Conservation (phyloP, 2,113 vertebrate genomes). For the Agapornis roseicollis region DNA sequence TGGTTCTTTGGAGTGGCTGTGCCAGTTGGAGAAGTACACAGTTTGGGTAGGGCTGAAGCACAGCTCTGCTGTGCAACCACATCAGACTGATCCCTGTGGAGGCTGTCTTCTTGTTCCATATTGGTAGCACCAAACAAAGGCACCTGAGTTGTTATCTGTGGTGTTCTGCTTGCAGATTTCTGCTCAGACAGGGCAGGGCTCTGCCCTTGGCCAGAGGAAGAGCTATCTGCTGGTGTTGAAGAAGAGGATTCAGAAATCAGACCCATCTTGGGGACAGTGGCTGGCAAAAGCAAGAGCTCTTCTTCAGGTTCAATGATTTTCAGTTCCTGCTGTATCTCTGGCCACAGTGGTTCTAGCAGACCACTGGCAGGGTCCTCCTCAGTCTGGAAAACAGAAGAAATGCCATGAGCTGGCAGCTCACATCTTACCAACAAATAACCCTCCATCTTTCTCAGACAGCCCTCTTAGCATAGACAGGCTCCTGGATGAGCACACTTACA, state of each 20-base stretch:
- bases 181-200: background rate
- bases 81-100: background rate
- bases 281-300: slow-evolving; percentile 62
- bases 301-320: slow-evolving; percentile 88
- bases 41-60: background rate
- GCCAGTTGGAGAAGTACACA: background rate
- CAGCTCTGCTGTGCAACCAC: background rate
- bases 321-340: slow-evolving; percentile 83
- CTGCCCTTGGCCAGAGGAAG: background rate
- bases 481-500: background rate
- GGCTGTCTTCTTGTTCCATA: background rate
- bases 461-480: background rate
- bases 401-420: background rate
- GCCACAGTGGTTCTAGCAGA: slow-evolving; percentile 73
- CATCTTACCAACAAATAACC: background rate
- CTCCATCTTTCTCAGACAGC: background rate
- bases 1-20: background rate
- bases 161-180: background rate
- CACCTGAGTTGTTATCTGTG: background rate
- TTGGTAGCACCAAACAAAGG: background rate
- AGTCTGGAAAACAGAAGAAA: slow-evolving; percentile 74
- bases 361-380: slow-evolving; percentile 44
- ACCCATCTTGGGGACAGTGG: background rate
- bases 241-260: background rate
- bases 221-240: background rate